Evolutionary conservation across 2,113 vertebrate genomes (phyloP).

Genomic region (Ceyx melanurus): DNA sequence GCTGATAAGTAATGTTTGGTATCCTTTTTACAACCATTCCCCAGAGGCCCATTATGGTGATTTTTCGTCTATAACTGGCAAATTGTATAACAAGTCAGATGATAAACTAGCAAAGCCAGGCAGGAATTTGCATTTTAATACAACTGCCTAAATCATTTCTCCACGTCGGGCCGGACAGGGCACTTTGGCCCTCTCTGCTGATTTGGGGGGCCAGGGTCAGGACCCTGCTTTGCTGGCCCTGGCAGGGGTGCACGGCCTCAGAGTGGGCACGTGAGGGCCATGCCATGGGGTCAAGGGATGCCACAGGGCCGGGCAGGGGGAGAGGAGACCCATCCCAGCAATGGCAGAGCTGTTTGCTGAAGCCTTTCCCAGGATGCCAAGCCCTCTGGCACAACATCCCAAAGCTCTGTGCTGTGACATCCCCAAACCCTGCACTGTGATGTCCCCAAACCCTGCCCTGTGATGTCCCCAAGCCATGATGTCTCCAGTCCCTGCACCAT

Average conservation of each 20-base stretch:
- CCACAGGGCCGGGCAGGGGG: accelerated
- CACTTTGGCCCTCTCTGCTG: neutral
- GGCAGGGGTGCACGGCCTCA: neutral
- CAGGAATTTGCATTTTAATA: conserved; percentile 93
- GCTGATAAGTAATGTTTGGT: conserved; percentile 76
- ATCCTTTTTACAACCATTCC: conserved; percentile 78
- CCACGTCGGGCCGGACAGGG: conserved; percentile 32
- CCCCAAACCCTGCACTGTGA: accelerated
- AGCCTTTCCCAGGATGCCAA: neutral
- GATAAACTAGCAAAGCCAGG: conserved; percentile 85
- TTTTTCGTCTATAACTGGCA: conserved; percentile 86
- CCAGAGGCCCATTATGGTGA: conserved; percentile 84
- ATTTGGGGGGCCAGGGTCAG: neutral
- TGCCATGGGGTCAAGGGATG: accelerated
- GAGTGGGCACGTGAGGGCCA: accelerated
- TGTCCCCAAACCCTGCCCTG: accelerated
- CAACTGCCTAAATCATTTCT: conserved; percentile 80
- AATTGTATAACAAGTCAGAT: conserved; percentile 83
- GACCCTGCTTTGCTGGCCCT: too few relatives aligned
- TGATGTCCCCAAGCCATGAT: accelerated
- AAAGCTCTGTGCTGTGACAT: accelerated
- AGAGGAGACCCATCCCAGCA: neutral
- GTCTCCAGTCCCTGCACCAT: accelerated
- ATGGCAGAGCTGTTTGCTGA: neutral
- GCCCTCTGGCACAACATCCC: accelerated